These are phyloP conservation scores for Sminthopsis crassicaudata DNA, from an alignment of 2,113 vertebrate genomes.

Conservation along the genomic window DNA sequence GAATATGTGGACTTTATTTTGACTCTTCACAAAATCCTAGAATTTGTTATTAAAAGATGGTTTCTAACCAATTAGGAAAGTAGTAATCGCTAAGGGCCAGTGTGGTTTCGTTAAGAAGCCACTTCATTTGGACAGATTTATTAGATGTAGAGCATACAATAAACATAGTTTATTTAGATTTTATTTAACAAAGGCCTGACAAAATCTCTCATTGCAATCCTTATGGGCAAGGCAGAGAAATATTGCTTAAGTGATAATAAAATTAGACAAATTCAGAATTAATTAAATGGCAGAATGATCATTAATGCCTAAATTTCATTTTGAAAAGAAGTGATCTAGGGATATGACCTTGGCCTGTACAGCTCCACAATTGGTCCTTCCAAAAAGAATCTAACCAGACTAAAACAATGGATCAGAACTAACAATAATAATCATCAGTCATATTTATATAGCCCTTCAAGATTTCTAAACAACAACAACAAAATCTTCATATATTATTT, in stretches of 20 bases:
- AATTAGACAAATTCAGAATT: not conserved
- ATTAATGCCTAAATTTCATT: not conserved
- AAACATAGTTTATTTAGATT: not conserved
- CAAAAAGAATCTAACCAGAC: not conserved
- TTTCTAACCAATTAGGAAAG: not conserved
- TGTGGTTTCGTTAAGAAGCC: not conserved
- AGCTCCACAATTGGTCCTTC: not conserved
- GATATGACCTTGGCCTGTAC: not conserved
- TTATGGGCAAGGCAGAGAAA: not conserved
- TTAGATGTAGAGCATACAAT: not conserved
- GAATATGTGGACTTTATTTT: not conserved
- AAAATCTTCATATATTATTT: not conserved
- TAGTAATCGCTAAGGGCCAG: not conserved
- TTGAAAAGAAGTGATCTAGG: not conserved
- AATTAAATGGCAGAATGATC: not conserved
- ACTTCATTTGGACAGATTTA: not conserved
- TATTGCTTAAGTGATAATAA: not conserved
- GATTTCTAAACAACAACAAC: not conserved
- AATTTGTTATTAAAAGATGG: not conserved
- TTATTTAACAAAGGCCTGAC: not conserved
- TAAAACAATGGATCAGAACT: not conserved
- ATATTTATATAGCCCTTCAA: not conserved
- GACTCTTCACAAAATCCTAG: not conserved
- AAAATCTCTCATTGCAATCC: not conserved
- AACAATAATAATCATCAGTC: not conserved